phyloP scores from a whole-genome alignment of 2,797 vertebrate genomes.

The Acanthopagrus latus region DNA sequence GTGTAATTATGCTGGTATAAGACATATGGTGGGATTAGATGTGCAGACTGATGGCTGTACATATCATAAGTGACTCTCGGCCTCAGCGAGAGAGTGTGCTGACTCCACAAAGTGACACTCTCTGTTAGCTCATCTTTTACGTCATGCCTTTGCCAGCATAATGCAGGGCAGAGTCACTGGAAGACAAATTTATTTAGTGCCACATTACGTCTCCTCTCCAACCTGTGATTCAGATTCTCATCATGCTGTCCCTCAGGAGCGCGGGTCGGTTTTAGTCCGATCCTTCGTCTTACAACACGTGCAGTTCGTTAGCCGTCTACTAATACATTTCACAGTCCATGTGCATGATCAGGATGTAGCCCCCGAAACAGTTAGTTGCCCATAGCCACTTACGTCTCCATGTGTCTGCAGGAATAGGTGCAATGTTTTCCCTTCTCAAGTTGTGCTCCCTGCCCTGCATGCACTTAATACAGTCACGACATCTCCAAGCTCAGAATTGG shows the following conservation, averaged over 20 bases:
- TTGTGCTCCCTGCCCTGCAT: conserved; percentile 68
- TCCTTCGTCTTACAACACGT: conserved; percentile 30
- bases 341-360: conserved; percentile 58
- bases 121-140: conserved; percentile 34
- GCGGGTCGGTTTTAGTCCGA: conserved; percentile 47
- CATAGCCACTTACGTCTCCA: conserved; percentile 28
- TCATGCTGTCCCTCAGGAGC: conserved; percentile 67
- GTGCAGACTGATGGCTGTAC: conserved; percentile 46
- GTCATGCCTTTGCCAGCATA: conserved; percentile 51
- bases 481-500: conserved; percentile 45
- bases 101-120: conserved; percentile 36
- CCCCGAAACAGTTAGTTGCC: conserved; percentile 37
- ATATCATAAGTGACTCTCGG: conserved; percentile 44
- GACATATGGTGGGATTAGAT: conserved; percentile 23
- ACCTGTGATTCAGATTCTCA: conserved; percentile 41
- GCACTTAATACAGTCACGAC: conserved; percentile 49
- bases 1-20: conserved; percentile 28
- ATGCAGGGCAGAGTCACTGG: conserved; percentile 29
- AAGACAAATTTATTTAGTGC: conserved; percentile 26
- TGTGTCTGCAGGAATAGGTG: conserved; percentile 44
- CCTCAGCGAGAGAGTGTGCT: conserved; percentile 53
- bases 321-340: conserved; percentile 29
- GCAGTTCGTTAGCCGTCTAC: conserved; percentile 48
- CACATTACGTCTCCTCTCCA: conserved; percentile 43
- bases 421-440: conserved; percentile 42